These are phyloP conservation scores for Mongoloraphidia duomilia DNA, from an alignment of 2,888 invertebrate species.

Conservation along the genomic window DNA sequence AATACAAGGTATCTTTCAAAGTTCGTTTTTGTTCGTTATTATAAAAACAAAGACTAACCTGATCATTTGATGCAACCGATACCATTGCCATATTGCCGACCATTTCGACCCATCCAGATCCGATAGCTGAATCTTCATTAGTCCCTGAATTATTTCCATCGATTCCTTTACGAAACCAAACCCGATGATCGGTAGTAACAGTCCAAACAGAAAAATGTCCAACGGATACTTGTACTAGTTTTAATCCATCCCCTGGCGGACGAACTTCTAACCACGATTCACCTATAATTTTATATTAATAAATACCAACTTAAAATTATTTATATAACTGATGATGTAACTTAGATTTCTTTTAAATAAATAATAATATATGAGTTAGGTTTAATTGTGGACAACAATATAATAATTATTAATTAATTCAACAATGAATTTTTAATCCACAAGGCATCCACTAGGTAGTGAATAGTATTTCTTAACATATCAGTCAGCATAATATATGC, in stretches of 20 bases:
- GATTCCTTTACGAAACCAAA: constrained; percentile 74
- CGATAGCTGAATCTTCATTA: constrained; percentile 62
- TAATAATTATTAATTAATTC: too few relatives aligned
- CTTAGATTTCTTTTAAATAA: too few relatives aligned
- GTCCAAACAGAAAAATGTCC: constrained; percentile 70
- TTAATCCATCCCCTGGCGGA: constrained; percentile 54
- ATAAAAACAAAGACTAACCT: constrained; percentile 28
- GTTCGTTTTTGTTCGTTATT: not conserved
- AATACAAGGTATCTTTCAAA: not conserved
- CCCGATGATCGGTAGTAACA: constrained; percentile 64
- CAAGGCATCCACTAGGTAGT: too few relatives aligned
- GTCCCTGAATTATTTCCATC: constrained; percentile 54
- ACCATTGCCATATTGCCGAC: constrained; percentile 70
- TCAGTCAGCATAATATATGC: too few relatives aligned
- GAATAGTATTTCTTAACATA: too few relatives aligned
- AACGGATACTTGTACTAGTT: constrained; percentile 63
- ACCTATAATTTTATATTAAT: constrained; percentile 27
- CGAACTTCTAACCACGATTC: constrained; percentile 70
- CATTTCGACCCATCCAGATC: constrained; percentile 82
- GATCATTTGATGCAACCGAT: constrained; percentile 77
- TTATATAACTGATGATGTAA: not conserved
- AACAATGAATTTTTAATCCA: too few relatives aligned
- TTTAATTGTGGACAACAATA: too few relatives aligned
- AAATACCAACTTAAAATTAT: not conserved
- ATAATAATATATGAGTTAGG: too few relatives aligned